A percentile compares a stretch with the other conserved stretches of the same genome.
Evolutionary conservation across 2,888 invertebrate species (phyloP).

Genomic region (Rhimphoctona megacephalus): DNA sequence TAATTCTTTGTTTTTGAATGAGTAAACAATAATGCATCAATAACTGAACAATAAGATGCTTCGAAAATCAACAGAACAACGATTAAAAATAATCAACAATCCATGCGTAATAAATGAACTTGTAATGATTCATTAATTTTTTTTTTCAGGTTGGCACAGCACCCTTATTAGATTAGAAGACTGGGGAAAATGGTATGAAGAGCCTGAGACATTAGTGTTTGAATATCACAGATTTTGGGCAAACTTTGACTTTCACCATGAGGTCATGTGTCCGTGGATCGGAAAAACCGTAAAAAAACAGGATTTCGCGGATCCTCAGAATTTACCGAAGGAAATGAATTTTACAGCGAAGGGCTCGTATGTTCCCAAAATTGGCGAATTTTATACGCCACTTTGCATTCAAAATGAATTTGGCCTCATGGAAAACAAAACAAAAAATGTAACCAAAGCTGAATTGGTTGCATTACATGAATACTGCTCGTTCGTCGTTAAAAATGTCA

Average conservation of each 20-base stretch:
- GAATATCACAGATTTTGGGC: conserved; percentile 85
- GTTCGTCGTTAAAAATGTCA: not conserved
- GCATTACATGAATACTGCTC: not conserved
- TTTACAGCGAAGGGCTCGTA: not conserved
- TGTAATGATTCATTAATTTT: not conserved
- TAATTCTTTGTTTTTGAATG: no score
- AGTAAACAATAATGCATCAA: no score
- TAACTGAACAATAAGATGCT: no score
- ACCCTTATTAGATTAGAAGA: not conserved
- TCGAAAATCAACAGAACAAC: no score
- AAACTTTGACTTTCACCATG: conserved; percentile 82
- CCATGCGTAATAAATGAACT: no score
- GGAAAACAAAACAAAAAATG: not conserved
- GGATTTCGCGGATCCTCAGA: conserved; percentile 80
- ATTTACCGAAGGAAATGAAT: not conserved
- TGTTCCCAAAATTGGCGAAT: not conserved
- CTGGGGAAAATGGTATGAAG: not conserved
- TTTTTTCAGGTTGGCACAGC: conserved; percentile 3
- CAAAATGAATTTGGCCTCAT: not conserved
- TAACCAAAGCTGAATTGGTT: not conserved
- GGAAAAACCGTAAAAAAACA: conserved; percentile 83
- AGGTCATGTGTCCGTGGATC: conserved; percentile 85
- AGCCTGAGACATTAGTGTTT: not conserved
- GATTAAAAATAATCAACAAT: no score
- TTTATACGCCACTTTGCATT: not conserved